Percentiles rank a stretch among this genome's conserved stretches.
Evolutionary conservation across 2,888 invertebrate species (phyloP).

Genomic region (Nymphalis polychloros): DNA sequence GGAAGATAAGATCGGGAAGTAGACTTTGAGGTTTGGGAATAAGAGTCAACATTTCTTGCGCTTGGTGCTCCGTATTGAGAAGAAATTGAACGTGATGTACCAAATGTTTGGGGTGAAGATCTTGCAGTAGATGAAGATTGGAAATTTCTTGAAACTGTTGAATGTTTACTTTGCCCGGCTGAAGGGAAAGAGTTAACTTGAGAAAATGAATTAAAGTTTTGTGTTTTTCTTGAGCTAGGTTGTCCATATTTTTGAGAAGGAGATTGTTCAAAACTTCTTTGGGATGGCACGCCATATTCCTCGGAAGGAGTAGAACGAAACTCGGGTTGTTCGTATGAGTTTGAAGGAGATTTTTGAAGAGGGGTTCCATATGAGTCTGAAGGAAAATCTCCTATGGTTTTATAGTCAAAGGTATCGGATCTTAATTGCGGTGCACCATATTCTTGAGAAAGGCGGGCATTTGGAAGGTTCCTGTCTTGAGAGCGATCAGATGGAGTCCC

Average conservation of each 20-base stretch:
- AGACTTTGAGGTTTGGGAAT: conserved; percentile 48
- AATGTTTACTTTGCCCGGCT: conserved; percentile 49
- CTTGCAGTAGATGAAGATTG: conserved; percentile 42
- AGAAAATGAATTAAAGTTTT: conserved; percentile 22
- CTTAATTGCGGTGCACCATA: conserved; percentile 43
- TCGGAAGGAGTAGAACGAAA: conserved; percentile 51
- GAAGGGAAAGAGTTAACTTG: conserved; percentile 44
- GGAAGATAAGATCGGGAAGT: conserved; percentile 56
- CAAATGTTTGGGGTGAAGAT: conserved; percentile 41
- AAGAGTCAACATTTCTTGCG: conserved; percentile 49
- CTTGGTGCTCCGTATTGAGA: conserved; percentile 50
- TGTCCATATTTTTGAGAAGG: conserved; percentile 53
- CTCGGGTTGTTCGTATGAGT: conserved; percentile 50
- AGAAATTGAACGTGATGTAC: conserved; percentile 48
- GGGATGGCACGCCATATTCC: conserved; percentile 53
- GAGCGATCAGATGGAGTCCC: conserved; percentile 46
- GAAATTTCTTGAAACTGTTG: conserved; percentile 50
- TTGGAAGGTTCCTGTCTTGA: conserved; percentile 50
- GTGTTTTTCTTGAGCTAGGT: conserved; percentile 25
- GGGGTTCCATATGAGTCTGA: conserved; percentile 47
- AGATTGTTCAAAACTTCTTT: conserved; percentile 47
- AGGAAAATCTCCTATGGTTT: conserved; percentile 33
- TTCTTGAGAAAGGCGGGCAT: conserved; percentile 42
- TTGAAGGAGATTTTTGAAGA: conserved; percentile 43
- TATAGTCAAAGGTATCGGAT: conserved; percentile 44